Evolutionary conservation across 2,888 invertebrate species (phyloP).

Genomic region (Hirtodrosophila alboralis): DNA sequence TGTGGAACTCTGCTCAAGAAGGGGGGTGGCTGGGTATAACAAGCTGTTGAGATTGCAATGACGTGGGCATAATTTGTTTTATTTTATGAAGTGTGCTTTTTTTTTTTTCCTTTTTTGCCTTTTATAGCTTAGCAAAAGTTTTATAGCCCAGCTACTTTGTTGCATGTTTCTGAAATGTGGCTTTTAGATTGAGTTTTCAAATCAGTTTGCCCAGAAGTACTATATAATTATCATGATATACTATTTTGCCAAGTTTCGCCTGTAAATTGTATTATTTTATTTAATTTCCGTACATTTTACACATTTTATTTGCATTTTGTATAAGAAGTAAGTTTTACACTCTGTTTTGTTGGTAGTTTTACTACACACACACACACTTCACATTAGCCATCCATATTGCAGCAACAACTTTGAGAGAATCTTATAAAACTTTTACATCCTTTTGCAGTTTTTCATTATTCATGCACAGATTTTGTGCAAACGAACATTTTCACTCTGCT

Average conservation of each 20-base stretch:
- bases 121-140: constrained; percentile 16
- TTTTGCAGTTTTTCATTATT: constrained; percentile 50
- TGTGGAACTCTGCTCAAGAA: constrained; percentile 3
- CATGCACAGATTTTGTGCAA: constrained; percentile 58
- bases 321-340: neutral
- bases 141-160: constrained; percentile 22
- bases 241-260: constrained; percentile 12
- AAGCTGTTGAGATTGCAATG: constrained; percentile 76
- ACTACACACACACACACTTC: constrained; percentile 1
- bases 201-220: neutral
- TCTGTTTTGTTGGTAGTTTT: neutral
- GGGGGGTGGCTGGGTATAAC: constrained; percentile 47
- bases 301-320: constrained; percentile 24
- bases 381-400: constrained; percentile 17
- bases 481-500: constrained; percentile 60
- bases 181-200: constrained; percentile 8
- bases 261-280: constrained; percentile 11
- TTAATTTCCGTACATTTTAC: constrained; percentile 20
- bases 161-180: constrained; percentile 8
- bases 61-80: constrained; percentile 73
- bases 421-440: constrained; percentile 61
- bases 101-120: constrained; percentile 18
- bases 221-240: constrained; percentile 6
- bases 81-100: constrained; percentile 52
- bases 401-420: constrained; percentile 53